phyloP scores from a whole-genome alignment of 2,888 invertebrate genomes.

The Mimachlamys varia region DNA sequence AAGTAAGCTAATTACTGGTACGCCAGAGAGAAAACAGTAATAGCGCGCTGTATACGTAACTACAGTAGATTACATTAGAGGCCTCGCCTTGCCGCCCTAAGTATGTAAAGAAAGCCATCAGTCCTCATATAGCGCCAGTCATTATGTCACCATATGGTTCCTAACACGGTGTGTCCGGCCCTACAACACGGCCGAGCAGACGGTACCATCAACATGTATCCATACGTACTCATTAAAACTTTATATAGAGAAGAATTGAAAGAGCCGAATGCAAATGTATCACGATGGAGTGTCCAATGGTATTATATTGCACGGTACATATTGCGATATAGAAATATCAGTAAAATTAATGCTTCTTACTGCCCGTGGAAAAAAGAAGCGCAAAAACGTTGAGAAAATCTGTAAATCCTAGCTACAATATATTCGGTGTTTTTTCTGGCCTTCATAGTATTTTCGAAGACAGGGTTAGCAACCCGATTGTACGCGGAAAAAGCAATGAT shows the following conservation, averaged over 20 bases:
- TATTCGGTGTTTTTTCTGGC: too few relatives aligned
- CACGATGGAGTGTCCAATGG: neutral
- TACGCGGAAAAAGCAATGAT: too few relatives aligned
- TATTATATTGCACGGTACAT: too few relatives aligned
- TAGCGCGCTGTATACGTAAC: neutral
- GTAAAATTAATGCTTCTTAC: too few relatives aligned
- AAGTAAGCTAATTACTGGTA: neutral
- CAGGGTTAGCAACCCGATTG: too few relatives aligned
- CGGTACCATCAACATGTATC: neutral
- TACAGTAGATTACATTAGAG: neutral
- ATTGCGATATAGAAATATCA: too few relatives aligned
- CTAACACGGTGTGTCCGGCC: neutral
- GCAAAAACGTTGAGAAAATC: too few relatives aligned
- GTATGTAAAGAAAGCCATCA: slow-evolving; percentile 3
- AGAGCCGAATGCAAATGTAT: neutral
- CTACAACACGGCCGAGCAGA: neutral
- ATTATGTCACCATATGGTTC: neutral
- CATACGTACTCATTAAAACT: neutral
- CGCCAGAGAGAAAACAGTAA: neutral
- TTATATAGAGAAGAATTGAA: neutral
- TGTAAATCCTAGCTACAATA: too few relatives aligned
- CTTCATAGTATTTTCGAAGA: too few relatives aligned
- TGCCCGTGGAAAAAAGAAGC: too few relatives aligned
- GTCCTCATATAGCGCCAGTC: neutral
- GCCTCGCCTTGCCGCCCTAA: neutral